Base-by-base conservation (phyloP, 2,113 vertebrate species). In the Cephalophus harveyi region DNA sequence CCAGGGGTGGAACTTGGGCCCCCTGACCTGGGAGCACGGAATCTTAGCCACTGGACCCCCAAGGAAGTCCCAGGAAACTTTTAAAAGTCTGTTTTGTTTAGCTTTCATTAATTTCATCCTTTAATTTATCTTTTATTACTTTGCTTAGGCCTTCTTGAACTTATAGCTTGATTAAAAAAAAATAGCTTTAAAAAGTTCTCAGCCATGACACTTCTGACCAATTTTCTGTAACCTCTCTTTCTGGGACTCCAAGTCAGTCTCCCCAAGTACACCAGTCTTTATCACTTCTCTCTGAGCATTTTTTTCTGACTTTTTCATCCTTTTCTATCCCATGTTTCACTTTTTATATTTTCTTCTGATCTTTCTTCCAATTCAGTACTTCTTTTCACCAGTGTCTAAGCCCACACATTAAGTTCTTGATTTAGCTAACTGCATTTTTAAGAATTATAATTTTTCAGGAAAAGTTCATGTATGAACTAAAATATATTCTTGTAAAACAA, bases 261-360 rank as follows among this genome's bases (percentile, higher is more conserved):
- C 30, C 30, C 15, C 17, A 7, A 30, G 40, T 21, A 25, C 14
- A 12, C 4, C 28, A 85, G 28, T 81, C 19, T 88, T 94, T 25
- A 21, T 67, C 46, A 76, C 48, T 36, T 54, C 90, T 62, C 83
- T 60, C 15, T 46, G 52, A 64, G 19, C 19, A 28, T 4, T 81
- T 48, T 60, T 60, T 16, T 4, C 52, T 96, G 5, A 40, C 23
- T 40, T 74, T 82, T 36, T 85, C 23, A 60, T 89, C 23, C 13
- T 90, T 91, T 94, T 28, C 9, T 64, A 19, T 64, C 25, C 19
- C 2, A 23, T 87, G 23, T 81, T 89, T 89, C 15, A 89, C 28
- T 76, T 88, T 40, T 36, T 46, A 55, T 91, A 71, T 60, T 92
- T 94, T 85, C 78, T 92, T 94, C 36, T 89, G 71, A 79, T 21